Base-by-base conservation (phyloP, 2,888 invertebrate species). In the Orchesellides sinensis region DNA sequence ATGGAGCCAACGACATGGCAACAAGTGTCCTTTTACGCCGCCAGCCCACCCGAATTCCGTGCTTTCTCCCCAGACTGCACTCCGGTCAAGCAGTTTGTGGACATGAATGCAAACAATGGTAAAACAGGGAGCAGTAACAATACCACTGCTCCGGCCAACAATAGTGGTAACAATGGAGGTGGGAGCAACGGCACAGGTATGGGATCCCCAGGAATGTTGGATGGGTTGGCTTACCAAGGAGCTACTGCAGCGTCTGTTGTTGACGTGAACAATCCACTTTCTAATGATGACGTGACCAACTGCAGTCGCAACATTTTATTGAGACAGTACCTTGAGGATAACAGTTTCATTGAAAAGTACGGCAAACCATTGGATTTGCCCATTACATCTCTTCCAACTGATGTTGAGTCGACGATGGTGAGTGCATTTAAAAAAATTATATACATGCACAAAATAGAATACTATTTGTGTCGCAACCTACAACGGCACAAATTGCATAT, bases 341-440 rank as follows among this genome's bases (percentile, higher is more conserved):
- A 95, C 5, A 94, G 95, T 86, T 96, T 96, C 90, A 96, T 96
- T 90, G 94, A 94, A 90, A 94, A 95, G 89, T 94, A 94, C 90
- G 96, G 96, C 86, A 94, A 93, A 90, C 95, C 96, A 0, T 92
- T 96, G 89, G 95, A 40, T 40, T 91, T 93, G 52, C 83, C 86
- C 47, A 63, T 80, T 25, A 80, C 84, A 6, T 59, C 83, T n/a
- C 73, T 86, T 52, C 63, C 85, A 40, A 82, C 66, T 65, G 84
- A 85, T 25, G 32, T 73, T 59, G 78, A 81, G 23, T 25, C 77
- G 1, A 75, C 56, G 19, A 77, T 80, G 85, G 84, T 85, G 47
- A 75, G 84, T 70, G n/a, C 19, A 47, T 47, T 25, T 14, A 12
- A 23, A 23, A 14, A 19, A 14, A 14, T 14, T 27, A 5, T 14